These are phyloP conservation scores for Poecilia gillii DNA, from an alignment of 2,797 vertebrate species.

Conservation along the genomic window DNA sequence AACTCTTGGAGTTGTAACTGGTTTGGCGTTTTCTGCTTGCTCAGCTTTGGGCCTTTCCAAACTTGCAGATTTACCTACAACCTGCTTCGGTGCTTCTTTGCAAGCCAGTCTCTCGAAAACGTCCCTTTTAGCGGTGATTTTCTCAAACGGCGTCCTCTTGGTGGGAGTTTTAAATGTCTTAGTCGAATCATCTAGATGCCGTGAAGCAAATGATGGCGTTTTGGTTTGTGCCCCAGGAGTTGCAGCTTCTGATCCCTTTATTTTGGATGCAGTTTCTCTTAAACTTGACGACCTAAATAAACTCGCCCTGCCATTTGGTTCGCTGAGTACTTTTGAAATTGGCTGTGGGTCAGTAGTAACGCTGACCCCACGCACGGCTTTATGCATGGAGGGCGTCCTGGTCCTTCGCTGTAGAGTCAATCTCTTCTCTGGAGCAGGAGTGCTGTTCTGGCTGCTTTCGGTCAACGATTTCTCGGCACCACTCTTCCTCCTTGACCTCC, in stretches of 20 bases:
- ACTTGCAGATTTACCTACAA: constrained; percentile 51
- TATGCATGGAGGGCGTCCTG: constrained; percentile 72
- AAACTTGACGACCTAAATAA: constrained; percentile 57
- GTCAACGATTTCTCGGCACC: constrained; percentile 45
- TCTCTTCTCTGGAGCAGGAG: constrained; percentile 66
- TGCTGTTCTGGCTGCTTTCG: constrained; percentile 58
- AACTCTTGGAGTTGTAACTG: constrained; percentile 29
- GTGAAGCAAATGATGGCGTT: constrained; percentile 6
- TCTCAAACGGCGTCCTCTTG: constrained; percentile 71
- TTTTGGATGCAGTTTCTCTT: constrained; percentile 37
- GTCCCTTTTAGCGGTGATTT: constrained; percentile 69
- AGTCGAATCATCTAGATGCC: constrained; percentile 31
- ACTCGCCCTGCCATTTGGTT: constrained; percentile 46
- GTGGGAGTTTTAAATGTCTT: constrained; percentile 63
- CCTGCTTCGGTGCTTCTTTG: constrained; percentile 64
- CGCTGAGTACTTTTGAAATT: constrained; percentile 44
- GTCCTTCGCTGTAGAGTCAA: constrained; percentile 78
- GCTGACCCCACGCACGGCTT: constrained; percentile 25
- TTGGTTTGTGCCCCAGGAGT: constrained; percentile 4
- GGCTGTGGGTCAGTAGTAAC: neutral
- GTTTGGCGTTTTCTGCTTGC: constrained; percentile 39
- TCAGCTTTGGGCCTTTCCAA: constrained; percentile 64
- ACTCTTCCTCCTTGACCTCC: constrained; percentile 79
- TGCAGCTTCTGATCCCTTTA: constrained; percentile 33
- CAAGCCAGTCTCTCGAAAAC: constrained; percentile 66